These are phyloP conservation scores for Anniella stebbinsi DNA, from an alignment of 2,797 vertebrate species.

Conservation along the genomic window DNA sequence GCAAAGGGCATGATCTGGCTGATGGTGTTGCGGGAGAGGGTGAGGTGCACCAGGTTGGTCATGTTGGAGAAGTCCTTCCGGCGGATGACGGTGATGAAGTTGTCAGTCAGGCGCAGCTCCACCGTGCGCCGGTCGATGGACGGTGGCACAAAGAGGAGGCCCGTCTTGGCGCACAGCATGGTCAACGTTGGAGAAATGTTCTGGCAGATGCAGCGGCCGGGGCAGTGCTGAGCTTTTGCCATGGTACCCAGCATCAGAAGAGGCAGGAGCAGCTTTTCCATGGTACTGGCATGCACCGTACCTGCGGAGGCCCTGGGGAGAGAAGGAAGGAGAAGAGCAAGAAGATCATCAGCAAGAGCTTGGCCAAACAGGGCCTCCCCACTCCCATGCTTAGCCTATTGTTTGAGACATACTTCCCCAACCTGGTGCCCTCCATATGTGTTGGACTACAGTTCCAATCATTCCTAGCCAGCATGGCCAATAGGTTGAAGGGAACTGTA, in stretches of 20 bases:
- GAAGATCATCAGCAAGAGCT: no score
- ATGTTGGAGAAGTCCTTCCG: conserved; percentile 95
- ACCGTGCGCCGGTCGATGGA: conserved; percentile 94
- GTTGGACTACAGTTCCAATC: no score
- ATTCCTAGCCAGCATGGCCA: no score
- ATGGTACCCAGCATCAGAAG: conserved; percentile 84
- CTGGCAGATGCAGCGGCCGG: conserved; percentile 95
- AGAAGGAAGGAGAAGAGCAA: not conserved
- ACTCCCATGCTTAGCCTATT: no score
- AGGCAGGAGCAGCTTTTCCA: conserved; percentile 75
- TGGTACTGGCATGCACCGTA: conserved; percentile 51
- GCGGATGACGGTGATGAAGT: conserved; percentile 94
- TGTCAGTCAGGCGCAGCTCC: conserved; percentile 94
- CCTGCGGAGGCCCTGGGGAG: conserved; percentile 10
- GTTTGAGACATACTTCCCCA: no score
- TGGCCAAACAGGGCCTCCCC: no score
- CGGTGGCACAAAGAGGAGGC: conserved; percentile 92
- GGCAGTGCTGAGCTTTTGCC: conserved; percentile 88
- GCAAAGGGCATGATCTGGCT: conserved; percentile 91
- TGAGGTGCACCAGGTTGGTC: conserved; percentile 95
- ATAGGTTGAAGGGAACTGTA: no score
- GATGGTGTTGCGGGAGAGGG: conserved; percentile 94
- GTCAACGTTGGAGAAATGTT: conserved; percentile 93
- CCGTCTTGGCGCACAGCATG: conserved; percentile 93
- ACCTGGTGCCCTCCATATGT: no score